Evolutionary conservation across 1,140 invertebrate species (phyloP), one percentile per base, ranked within the genome.

Genomic region (Leucophenga varia): DNA sequence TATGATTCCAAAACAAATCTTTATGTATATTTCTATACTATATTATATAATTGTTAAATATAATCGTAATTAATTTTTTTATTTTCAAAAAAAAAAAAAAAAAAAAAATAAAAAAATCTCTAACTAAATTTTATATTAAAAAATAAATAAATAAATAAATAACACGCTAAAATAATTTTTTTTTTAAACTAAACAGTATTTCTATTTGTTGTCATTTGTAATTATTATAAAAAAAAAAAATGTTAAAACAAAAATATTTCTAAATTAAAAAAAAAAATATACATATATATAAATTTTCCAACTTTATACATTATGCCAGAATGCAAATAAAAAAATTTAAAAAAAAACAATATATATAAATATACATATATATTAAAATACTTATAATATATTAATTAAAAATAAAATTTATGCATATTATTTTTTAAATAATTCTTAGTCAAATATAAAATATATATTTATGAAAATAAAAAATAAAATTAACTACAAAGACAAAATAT

Each of bases 311-410:
- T n/a, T n/a, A n/a, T n/a, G n/a, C n/a, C n/a, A n/a, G n/a, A n/a
- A n/a, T n/a, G n/a, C n/a, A n/a, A n/a, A n/a, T n/a, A n/a, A n/a
- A 37, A 25, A 16, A 20, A 30, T 31, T 18, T 40, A 40, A 18
- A 42, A 44, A 43, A 16, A 43, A 47, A 14, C 16, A 14, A 38
- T 38, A n/a, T n/a, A n/a, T 47, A 52, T 46, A 43, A 44, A 55
- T 44, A 55, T 39, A 34, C 35, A 50, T 45, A 44, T 41, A 54
- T 40, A 55, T n/a, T n/a, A n/a, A n/a, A n/a, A n/a, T n/a, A n/a
- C n/a, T n/a, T n/a, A n/a, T n/a, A n/a, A n/a, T n/a, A n/a, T n/a
- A n/a, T n/a, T n/a, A n/a, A n/a, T n/a, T n/a, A n/a, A n/a, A n/a
- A n/a, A n/a, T 31, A 45, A 43, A 40, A 55, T 44, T 55, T 40